Evolutionary conservation across 2,888 invertebrate species (phyloP).

Genomic region (Thymelicus sylvestris): DNA sequence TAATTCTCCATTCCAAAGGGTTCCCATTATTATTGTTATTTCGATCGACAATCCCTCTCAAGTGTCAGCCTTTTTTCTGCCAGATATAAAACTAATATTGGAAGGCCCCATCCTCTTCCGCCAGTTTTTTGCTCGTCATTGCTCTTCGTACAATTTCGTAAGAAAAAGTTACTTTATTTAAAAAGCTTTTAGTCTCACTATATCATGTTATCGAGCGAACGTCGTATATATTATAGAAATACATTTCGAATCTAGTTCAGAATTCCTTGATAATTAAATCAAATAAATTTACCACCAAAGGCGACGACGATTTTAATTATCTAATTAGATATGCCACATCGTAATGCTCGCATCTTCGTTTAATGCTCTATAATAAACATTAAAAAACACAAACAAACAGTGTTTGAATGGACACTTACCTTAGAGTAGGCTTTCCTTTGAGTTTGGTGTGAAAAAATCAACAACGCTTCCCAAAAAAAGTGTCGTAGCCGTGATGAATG

Average conservation of each 20-base stretch:
- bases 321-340: constrained; percentile 74
- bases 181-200: constrained; percentile 64
- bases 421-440: constrained; percentile 55
- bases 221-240: constrained; percentile 36
- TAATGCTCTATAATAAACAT: constrained; percentile 57
- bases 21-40: constrained; percentile 79
- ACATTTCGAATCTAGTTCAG: constrained; percentile 49
- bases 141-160: constrained; percentile 64
- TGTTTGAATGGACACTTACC: constrained; percentile 37
- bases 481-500: constrained; percentile 76
- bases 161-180: constrained; percentile 74
- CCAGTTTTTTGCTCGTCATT: constrained; percentile 70
- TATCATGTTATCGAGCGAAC: constrained; percentile 26
- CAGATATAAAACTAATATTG: constrained; percentile 84
- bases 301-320: constrained; percentile 74
- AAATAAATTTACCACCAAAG: constrained; percentile 70
- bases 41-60: constrained; percentile 77
- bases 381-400: constrained; percentile 42
- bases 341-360: constrained; percentile 73
- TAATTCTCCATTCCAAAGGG: constrained; percentile 65
- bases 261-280: constrained; percentile 62
- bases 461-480: constrained; percentile 60
- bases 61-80: constrained; percentile 77
- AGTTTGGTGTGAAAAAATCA: constrained; percentile 47
- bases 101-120: constrained; percentile 84